Conservation (phyloP, 2,888 invertebrate genomes). For the Malthinus flaveolus region DNA sequence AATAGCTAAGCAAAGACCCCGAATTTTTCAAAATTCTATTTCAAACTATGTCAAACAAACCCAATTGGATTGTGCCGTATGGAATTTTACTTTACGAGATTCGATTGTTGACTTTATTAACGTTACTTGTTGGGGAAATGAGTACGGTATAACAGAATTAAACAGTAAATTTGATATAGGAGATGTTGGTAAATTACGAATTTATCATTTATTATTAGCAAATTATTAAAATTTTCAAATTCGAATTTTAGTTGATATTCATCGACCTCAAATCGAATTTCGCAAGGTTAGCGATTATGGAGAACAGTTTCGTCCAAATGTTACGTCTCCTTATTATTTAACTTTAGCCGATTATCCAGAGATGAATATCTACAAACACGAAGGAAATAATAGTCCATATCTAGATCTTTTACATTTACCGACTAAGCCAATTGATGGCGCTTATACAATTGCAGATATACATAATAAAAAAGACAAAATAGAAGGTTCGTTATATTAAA, state of each 20-base stretch:
- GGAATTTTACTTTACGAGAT: constrained; percentile 77
- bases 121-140: constrained; percentile 75
- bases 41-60: constrained; percentile 57
- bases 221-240: constrained; percentile 12
- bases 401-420: constrained; percentile 65
- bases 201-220: neutral
- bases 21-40: constrained; percentile 47
- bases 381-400: constrained; percentile 56
- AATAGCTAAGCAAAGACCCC: constrained; percentile 67
- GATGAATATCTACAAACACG: constrained; percentile 59
- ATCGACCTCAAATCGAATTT: constrained; percentile 65
- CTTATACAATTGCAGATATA: constrained; percentile 60
- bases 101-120: constrained; percentile 73
- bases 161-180: constrained; percentile 69
- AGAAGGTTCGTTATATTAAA: neutral
- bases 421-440: constrained; percentile 64
- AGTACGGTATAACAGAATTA: constrained; percentile 64
- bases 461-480: constrained; percentile 46
- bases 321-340: constrained; percentile 67
- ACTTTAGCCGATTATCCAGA: constrained; percentile 65
- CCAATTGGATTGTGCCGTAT: constrained; percentile 70
- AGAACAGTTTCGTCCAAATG: constrained; percentile 66
- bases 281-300: constrained; percentile 59
- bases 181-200: constrained; percentile 63
- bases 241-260: constrained; percentile 64